phyloP scores from a whole-genome alignment of 30 jellyfish, hydroid and myxozoan species.

The Turritopsis rubra region DNA sequence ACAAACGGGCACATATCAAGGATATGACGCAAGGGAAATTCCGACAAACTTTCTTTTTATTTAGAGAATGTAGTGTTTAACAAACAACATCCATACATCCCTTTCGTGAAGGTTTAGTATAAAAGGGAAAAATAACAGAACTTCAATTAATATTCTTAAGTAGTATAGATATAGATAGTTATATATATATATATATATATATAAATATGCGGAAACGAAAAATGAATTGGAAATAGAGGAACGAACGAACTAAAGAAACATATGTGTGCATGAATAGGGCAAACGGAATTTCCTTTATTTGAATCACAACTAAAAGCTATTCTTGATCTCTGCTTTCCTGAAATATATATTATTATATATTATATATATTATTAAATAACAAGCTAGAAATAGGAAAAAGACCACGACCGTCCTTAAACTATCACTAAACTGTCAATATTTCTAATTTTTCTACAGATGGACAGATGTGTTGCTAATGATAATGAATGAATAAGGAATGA shows the following conservation, averaged over 20 bases:
- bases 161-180: no score
- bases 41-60: background rate
- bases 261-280: no score
- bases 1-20: background rate
- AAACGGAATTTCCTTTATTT: no score
- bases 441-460: no score
- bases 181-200: no score
- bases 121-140: background rate
- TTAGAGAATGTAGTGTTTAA: background rate
- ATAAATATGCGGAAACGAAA: background rate
- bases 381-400: background rate
- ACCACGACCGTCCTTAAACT: no score
- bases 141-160: no score
- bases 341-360: no score
- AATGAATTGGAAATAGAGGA: background rate
- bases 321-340: background rate
- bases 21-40: background rate
- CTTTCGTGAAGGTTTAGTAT: background rate
- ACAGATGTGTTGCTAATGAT: no score
- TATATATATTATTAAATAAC: no score
- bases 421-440: no score
- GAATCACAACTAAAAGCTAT: background rate
- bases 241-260: background rate
- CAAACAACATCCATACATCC: background rate
- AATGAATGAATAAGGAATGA: no score